A percentile compares a stretch with the other conserved stretches of the same genome.
These are phyloP conservation scores for Chiloscyllium plagiosum DNA, from an alignment of 2,113 vertebrate species.

Conservation along the genomic window DNA sequence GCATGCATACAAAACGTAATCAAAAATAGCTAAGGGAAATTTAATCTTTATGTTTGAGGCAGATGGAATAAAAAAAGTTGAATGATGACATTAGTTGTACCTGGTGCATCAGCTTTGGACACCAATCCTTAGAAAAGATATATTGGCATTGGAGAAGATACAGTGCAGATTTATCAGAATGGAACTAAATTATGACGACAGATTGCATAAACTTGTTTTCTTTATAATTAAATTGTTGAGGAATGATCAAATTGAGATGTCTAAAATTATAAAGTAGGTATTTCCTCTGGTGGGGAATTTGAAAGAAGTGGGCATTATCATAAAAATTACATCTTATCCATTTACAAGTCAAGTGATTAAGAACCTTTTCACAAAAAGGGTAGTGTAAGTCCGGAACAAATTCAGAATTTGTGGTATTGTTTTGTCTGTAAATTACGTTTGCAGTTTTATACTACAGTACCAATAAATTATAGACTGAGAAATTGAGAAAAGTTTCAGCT, in stretches of 20 bases:
- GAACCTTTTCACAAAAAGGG: not conserved
- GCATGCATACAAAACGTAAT: not conserved
- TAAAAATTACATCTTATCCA: not conserved
- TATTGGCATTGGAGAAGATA: too few species aligned
- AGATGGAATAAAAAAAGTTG: not conserved
- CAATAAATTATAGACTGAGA: too few species aligned
- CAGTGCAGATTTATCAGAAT: too few species aligned
- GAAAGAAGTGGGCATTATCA: not conserved
- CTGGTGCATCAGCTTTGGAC: not conserved
- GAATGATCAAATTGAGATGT: not conserved
- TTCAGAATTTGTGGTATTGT: not conserved
- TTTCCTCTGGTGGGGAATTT: not conserved
- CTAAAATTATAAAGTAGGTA: not conserved
- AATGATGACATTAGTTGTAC: not conserved
- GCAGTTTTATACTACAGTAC: too few species aligned
- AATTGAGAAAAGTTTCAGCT: too few species aligned
- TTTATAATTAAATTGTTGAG: not conserved
- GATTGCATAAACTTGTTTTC: not conserved
- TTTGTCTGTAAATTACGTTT: too few species aligned
- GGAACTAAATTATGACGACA: too few species aligned
- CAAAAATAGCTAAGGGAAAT: not conserved
- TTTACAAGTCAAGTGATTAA: not conserved
- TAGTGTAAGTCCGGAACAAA: not conserved
- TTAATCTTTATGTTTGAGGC: not conserved
- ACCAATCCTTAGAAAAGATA: not conserved